These are phyloP conservation scores for Drepana falcataria DNA, from an alignment of 2,888 invertebrate genomes.

Conservation along the genomic window DNA sequence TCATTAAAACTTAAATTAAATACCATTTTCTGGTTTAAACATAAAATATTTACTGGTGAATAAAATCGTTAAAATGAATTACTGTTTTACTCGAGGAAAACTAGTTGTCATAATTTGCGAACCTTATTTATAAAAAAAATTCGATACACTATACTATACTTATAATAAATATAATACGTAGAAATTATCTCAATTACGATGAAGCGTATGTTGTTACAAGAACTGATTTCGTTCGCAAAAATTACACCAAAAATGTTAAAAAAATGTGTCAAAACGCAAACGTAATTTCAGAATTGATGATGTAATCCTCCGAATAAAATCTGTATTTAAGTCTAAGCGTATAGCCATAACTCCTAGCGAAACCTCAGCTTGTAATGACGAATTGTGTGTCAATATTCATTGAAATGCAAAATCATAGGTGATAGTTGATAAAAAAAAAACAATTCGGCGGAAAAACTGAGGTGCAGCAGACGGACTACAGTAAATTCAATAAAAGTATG, in stretches of 20 bases:
- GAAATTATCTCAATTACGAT: slow-evolving; percentile 71
- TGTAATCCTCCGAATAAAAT: slow-evolving; percentile 40
- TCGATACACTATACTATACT: slow-evolving; percentile 69
- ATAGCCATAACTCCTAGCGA: slow-evolving; percentile 41
- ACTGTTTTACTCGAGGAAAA: slow-evolving; percentile 38
- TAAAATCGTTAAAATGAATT: slow-evolving; percentile 32
- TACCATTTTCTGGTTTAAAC: slow-evolving; percentile 48
- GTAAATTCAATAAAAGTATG: slow-evolving; percentile 16
- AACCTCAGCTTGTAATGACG: slow-evolving; percentile 51
- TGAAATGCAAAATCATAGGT: slow-evolving; percentile 20
- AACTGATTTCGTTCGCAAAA: slow-evolving; percentile 44
- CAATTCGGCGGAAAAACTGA: slow-evolving; percentile 52
- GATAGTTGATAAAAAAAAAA: slow-evolving; percentile 21
- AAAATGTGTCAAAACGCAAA: background rate
- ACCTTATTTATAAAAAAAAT: slow-evolving; percentile 58
- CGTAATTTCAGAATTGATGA: slow-evolving; percentile 9
- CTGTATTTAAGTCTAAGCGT: slow-evolving; percentile 43
- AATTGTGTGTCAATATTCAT: slow-evolving; percentile 19
- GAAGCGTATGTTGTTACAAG: slow-evolving; percentile 70
- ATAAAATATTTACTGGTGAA: slow-evolving; percentile 37
- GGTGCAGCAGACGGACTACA: slow-evolving; percentile 36
- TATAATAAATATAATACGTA: slow-evolving; percentile 76
- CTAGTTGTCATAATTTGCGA: slow-evolving; percentile 74
- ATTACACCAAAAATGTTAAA: slow-evolving; percentile 29
- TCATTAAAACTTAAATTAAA: slow-evolving; percentile 52